Evolutionary conservation across 2,888 invertebrate genomes (phyloP).

Genomic region (Heliconius aoede): DNA sequence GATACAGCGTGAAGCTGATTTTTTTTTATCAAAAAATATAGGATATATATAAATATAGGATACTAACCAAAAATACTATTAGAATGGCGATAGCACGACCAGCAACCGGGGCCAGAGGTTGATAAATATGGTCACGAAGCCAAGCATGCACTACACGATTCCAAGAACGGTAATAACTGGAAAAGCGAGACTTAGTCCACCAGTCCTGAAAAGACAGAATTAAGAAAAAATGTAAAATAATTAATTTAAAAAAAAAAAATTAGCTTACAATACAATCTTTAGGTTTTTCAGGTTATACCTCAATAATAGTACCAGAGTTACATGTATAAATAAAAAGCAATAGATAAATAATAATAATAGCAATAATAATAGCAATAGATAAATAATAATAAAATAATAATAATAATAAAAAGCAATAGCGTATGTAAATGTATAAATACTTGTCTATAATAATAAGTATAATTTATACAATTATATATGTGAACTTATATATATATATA

Average conservation of each 20-base stretch:
- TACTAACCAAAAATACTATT: conserved; percentile 73
- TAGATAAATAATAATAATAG: too few species aligned
- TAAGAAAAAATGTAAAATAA: neutral
- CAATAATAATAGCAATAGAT: too few species aligned
- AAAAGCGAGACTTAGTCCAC: conserved; percentile 96
- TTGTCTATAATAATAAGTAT: neutral
- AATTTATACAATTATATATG: too few species aligned
- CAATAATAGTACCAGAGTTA: neutral
- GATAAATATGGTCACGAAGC: conserved; percentile 95
- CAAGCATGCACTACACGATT: conserved; percentile 97
- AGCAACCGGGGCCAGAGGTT: conserved; percentile 82
- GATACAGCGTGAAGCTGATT: too few species aligned
- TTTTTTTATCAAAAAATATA: neutral
- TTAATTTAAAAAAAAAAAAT: too few species aligned
- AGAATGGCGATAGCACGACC: conserved; percentile 65
- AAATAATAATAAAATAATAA: too few species aligned
- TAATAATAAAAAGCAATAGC: neutral
- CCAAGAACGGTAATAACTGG: conserved; percentile 95
- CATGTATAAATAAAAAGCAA: neutral
- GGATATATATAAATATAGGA: too few species aligned
- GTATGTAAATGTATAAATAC: too few species aligned
- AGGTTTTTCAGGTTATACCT: too few species aligned
- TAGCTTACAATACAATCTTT: too few species aligned
- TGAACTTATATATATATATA: too few species aligned
- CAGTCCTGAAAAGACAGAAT: conserved; percentile 86